Percentiles rank a stretch among this genome's conserved stretches.
phyloP scores from a whole-genome alignment of 64 coral and sea anemone genomes.

The Platygyra sinensis region DNA sequence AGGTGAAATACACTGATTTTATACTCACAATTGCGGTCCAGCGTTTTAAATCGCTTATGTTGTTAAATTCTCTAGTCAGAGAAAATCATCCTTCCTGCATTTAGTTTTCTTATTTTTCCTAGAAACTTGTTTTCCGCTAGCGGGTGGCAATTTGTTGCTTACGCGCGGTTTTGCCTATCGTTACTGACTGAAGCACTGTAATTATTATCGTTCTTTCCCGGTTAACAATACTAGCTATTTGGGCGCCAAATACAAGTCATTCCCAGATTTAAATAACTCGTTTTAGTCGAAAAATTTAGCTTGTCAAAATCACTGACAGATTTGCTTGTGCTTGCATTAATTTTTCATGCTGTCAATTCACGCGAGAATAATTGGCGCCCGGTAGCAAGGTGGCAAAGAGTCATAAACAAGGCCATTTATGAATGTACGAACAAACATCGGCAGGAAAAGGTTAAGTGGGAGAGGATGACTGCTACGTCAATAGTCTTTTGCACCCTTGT shows the following conservation, averaged over 20 bases:
- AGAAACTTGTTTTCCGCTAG: too few species aligned
- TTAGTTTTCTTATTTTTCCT: too few species aligned
- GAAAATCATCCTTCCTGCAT: too few species aligned
- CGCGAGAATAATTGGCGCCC: conserved; percentile 14
- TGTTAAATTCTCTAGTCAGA: too few species aligned
- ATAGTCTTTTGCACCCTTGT: neutral
- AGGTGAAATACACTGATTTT: too few species aligned
- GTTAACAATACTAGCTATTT: neutral
- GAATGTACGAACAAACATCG: neutral
- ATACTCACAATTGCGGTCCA: too few species aligned
- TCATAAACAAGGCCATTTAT: neutral
- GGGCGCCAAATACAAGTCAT: neutral
- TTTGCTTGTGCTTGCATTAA: conserved; percentile 33
- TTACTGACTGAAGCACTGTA: neutral
- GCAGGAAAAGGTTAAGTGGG: neutral
- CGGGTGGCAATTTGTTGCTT: neutral
- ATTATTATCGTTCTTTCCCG: neutral
- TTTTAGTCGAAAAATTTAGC: neutral
- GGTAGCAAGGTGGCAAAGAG: neutral
- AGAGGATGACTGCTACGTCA: neutral
- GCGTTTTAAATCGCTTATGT: too few species aligned
- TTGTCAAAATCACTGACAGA: conserved; percentile 31
- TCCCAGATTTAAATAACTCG: conserved; percentile 1
- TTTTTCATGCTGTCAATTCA: conserved; percentile 32
- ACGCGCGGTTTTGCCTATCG: neutral